These are phyloP conservation scores for Pollimyrus isidori DNA, from an alignment of 2,113 vertebrate genomes.

Conservation along the genomic window DNA sequence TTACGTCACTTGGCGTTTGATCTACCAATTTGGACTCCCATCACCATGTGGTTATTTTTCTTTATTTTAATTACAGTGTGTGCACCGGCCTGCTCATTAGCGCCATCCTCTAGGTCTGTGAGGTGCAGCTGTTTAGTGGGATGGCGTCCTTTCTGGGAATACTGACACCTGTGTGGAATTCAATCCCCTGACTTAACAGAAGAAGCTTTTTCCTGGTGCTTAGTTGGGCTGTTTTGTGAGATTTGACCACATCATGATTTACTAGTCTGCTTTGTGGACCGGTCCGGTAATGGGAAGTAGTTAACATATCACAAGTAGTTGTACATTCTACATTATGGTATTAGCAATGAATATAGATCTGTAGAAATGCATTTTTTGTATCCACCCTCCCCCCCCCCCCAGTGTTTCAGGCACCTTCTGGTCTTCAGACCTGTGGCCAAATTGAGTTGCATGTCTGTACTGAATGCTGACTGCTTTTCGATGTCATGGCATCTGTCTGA, in stretches of 20 bases:
- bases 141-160: conserved; percentile 14
- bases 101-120: not conserved
- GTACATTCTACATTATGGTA: not conserved
- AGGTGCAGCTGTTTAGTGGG: conserved; percentile 22
- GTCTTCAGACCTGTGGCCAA: not conserved
- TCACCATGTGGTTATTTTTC: conserved; percentile 1
- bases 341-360: not conserved
- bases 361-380: not conserved
- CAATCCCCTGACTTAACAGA: conserved; percentile 7
- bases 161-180: conserved; percentile 14
- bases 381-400: too few relatives aligned
- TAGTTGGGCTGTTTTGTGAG: not conserved
- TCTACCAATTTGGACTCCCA: not conserved
- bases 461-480: not conserved
- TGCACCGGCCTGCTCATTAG: conserved; percentile 7
- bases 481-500: not conserved
- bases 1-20: not conserved
- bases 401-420: not conserved
- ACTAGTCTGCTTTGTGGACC: not conserved
- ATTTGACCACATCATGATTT: not conserved
- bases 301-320: not conserved
- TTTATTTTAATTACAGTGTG: conserved; percentile 33
- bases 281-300: not conserved
- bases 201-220: not conserved
- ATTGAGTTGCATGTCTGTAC: not conserved